Conservation (phyloP, 2,888 invertebrate genomes). For the Limnephilus marmoratus region DNA sequence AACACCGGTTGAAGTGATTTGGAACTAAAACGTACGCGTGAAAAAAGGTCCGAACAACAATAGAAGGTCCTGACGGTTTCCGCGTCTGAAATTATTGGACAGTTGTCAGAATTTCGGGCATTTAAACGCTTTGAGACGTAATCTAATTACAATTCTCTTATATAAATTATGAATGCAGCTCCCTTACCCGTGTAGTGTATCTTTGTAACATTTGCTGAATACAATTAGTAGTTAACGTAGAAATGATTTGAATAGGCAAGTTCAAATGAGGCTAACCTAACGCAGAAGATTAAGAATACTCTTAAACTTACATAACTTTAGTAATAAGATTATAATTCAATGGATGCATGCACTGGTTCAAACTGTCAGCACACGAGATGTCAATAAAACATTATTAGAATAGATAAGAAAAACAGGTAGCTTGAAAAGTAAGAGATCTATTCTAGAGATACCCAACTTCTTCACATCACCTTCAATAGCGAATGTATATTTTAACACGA, state of each 20-base stretch:
- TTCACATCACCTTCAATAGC: not conserved
- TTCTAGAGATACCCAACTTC: not conserved
- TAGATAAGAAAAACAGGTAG: not conserved
- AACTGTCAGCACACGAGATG: not conserved
- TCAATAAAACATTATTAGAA: not conserved
- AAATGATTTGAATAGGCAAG: too few species aligned
- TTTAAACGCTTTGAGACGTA: not conserved
- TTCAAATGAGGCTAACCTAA: too few species aligned
- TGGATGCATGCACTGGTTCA: not conserved
- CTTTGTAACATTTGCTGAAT: too few species aligned
- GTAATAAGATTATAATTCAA: not conserved
- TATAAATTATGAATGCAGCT: too few species aligned
- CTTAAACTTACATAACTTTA: not conserved
- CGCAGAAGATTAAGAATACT: not conserved
- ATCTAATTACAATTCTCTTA: not conserved
- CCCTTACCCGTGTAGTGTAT: too few species aligned
- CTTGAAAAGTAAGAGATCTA: not conserved
- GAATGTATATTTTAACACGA: not conserved
- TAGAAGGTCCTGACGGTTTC: not conserved
- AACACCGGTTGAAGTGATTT: not conserved
- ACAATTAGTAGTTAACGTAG: too few species aligned
- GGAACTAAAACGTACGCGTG: not conserved
- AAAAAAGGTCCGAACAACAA: not conserved
- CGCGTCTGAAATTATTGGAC: not conserved
- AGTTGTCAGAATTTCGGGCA: not conserved